A percentile compares a stretch with the other conserved stretches of the same genome.
Conservation (phyloP, 2,113 vertebrate species). For the Tichodroma muraria region DNA sequence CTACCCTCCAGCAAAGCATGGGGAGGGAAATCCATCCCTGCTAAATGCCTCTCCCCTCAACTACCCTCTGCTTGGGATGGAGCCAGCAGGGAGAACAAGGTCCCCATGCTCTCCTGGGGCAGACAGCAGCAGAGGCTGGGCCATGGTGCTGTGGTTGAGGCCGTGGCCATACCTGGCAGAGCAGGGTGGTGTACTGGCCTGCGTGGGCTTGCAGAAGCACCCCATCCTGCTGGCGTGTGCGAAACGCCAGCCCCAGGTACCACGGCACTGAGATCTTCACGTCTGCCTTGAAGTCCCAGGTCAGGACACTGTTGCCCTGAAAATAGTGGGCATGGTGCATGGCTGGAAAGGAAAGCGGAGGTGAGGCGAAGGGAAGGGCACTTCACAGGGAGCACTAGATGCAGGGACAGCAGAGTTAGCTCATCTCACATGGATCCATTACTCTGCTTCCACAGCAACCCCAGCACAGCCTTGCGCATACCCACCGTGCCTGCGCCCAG, state of each 20-base stretch:
- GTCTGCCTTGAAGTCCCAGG: slow-evolving; percentile 94
- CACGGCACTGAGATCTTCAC: slow-evolving; percentile 89
- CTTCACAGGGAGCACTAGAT: background rate
- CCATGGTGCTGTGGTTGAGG: background rate
- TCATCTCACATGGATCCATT: background rate
- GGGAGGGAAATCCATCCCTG: background rate
- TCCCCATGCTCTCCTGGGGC: background rate
- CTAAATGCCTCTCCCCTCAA: background rate
- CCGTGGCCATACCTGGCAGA: slow-evolving; percentile 82
- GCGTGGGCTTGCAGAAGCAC: slow-evolving; percentile 90
- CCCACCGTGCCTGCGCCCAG: background rate
- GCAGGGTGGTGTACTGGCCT: slow-evolving; percentile 86
- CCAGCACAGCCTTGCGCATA: background rate
- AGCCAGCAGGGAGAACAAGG: background rate
- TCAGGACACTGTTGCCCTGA: slow-evolving; percentile 86
- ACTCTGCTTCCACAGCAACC: background rate
- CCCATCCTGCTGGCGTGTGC: slow-evolving; percentile 82
- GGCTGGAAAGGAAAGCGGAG: slow-evolving; percentile 67
- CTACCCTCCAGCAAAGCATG: background rate
- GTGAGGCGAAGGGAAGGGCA: background rate
- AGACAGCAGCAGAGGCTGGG: background rate
- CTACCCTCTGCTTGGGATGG: background rate
- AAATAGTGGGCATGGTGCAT: slow-evolving; percentile 93
- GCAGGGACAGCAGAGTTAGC: background rate
- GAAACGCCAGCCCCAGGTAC: slow-evolving; percentile 92